Conservation (phyloP, 2,113 vertebrate genomes). For the Platanista minor region DNA sequence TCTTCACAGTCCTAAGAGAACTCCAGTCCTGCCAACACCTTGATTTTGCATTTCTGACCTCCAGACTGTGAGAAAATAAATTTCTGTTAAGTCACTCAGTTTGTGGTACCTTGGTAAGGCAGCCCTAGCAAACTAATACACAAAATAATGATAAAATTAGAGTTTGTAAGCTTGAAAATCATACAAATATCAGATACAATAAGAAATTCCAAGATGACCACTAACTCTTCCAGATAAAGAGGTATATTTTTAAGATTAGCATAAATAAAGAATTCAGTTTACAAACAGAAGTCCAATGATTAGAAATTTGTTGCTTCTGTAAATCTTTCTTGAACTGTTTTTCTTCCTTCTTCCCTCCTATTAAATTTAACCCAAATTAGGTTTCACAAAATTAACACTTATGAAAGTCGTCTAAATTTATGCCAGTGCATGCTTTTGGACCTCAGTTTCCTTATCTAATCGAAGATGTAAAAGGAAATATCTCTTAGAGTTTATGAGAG, state of each 20-base stretch:
- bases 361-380: neutral
- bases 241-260: neutral
- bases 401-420: neutral
- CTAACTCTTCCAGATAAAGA: neutral
- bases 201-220: neutral
- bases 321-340: neutral
- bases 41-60: neutral
- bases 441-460: neutral
- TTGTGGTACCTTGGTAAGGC: neutral
- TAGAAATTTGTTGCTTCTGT: neutral
- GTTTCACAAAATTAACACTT: neutral
- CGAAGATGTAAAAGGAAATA: neutral
- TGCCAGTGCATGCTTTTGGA: neutral
- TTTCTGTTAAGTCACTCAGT: neutral
- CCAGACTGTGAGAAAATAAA: neutral
- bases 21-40: neutral
- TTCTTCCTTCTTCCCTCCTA: neutral
- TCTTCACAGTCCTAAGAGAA: neutral
- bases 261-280: neutral
- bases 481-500: neutral
- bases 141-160: neutral
- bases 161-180: neutral
- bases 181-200: neutral
- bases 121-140: neutral
- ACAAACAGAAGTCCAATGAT: neutral